These are phyloP conservation scores for Apotomis betuletana DNA, from an alignment of 2,888 invertebrate species.

Conservation along the genomic window DNA sequence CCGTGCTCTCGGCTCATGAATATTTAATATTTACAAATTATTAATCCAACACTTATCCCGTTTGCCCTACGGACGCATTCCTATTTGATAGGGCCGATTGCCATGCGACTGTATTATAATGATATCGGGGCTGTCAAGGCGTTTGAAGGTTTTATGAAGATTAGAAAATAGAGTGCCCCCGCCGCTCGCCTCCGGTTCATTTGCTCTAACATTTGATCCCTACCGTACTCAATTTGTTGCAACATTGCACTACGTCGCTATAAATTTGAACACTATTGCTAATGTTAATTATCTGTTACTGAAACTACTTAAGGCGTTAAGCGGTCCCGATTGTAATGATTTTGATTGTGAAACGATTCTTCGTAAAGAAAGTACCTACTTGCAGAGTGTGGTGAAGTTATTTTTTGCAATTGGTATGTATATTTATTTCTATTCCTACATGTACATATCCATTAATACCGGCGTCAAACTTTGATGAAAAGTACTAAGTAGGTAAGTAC, in stretches of 20 bases:
- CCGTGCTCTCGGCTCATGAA: conserved; percentile 78
- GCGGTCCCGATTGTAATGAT: not conserved
- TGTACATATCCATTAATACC: too few relatives aligned
- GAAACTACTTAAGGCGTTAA: not conserved
- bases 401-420: too few relatives aligned
- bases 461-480: too few relatives aligned
- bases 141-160: conserved; percentile 74
- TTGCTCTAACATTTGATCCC: conserved; percentile 46
- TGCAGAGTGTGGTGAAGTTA: not conserved
- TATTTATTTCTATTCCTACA: too few relatives aligned
- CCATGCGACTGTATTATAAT: conserved; percentile 57
- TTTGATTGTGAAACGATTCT: not conserved
- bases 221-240: conserved; percentile 14
- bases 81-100: conserved; percentile 58
- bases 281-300: not conserved
- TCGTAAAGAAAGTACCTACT: not conserved
- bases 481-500: too few relatives aligned
- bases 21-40: conserved; percentile 83
- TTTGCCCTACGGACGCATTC: conserved; percentile 63
- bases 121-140: conserved; percentile 67
- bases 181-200: conserved; percentile 44
- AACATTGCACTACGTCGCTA: conserved; percentile 13
- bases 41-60: conserved; percentile 79
- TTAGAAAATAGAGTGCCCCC: conserved; percentile 72
- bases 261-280: conserved; percentile 3